Conservation (phyloP, 2,797 vertebrate genomes). For the Girardinus metallicus region DNA sequence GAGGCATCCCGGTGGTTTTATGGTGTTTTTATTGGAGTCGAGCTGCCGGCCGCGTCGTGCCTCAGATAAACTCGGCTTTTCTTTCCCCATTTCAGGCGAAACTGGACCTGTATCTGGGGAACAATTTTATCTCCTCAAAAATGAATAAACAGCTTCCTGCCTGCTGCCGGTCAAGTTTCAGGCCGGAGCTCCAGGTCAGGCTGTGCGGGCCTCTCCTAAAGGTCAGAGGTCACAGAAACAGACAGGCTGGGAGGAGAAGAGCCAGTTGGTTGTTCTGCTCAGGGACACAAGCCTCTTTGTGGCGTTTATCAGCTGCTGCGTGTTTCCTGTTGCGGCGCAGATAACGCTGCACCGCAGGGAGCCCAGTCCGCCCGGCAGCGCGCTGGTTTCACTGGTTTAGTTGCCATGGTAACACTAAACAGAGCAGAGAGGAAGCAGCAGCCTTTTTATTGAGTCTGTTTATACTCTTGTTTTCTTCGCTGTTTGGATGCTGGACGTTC, state of each 20-base stretch:
- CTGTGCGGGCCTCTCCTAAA: background rate
- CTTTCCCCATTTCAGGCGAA: background rate
- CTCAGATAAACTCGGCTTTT: background rate
- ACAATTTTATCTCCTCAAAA: background rate
- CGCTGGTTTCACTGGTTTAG: background rate
- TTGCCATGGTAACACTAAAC: background rate
- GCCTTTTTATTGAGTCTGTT: background rate
- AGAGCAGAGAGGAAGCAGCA: background rate
- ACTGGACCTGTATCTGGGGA: background rate
- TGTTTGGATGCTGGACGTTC: background rate
- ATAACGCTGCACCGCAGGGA: slow-evolving; percentile 19
- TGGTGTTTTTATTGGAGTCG: background rate
- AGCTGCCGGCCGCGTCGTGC: no score
- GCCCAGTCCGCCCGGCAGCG: background rate
- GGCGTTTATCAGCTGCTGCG: slow-evolving; percentile 18
- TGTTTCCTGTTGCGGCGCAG: slow-evolving; percentile 42
- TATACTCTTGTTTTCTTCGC: background rate
- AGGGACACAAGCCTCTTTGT: slow-evolving; percentile 39
- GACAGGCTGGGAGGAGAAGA: background rate
- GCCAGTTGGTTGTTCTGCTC: background rate
- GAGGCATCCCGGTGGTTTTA: background rate
- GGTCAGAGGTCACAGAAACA: background rate
- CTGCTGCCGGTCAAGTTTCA: background rate
- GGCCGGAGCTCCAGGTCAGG: background rate
- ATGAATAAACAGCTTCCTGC: background rate